Percentiles rank a stretch among this genome's conserved stretches.
Conservation (phyloP, 2,113 vertebrate genomes). For the Poecilia latipinna region DNA sequence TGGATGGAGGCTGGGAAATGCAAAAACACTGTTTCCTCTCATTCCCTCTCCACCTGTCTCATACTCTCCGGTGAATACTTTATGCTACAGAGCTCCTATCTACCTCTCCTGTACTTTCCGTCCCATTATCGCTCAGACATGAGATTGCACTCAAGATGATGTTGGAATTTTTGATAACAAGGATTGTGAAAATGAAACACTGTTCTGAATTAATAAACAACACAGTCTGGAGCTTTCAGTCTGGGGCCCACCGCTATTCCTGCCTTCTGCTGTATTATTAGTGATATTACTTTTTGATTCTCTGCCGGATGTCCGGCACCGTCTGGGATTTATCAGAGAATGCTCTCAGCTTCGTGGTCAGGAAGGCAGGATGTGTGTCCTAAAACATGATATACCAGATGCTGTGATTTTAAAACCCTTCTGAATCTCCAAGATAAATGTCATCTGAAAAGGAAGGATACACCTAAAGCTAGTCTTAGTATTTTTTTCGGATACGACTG, state of each 20-base stretch:
- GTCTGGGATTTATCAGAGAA: slow-evolving; percentile 68
- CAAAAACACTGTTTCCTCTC: slow-evolving; percentile 57
- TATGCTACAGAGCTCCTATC: slow-evolving; percentile 63
- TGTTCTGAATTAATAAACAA: slow-evolving; percentile 85
- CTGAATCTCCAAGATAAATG: slow-evolving; percentile 56
- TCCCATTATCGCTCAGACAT: slow-evolving; percentile 79
- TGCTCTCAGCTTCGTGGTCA: slow-evolving; percentile 67
- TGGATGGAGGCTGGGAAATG: slow-evolving; percentile 62
- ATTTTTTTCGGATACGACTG: slow-evolving; percentile 33
- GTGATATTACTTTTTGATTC: slow-evolving; percentile 76
- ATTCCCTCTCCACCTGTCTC: slow-evolving; percentile 55
- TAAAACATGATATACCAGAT: slow-evolving; percentile 55
- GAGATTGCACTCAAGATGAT: slow-evolving; percentile 83
- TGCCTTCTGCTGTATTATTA: slow-evolving; percentile 69
- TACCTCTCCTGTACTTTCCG: slow-evolving; percentile 66
- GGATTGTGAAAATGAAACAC: slow-evolving; percentile 81
- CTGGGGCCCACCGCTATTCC: slow-evolving; percentile 61
- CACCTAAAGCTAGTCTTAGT: slow-evolving; percentile 31
- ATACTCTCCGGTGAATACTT: slow-evolving; percentile 79
- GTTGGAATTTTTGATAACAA: slow-evolving; percentile 84
- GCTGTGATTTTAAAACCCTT: slow-evolving; percentile 67
- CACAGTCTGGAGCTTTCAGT: slow-evolving; percentile 76
- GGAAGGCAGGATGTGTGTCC: slow-evolving; percentile 52
- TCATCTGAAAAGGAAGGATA: slow-evolving; percentile 58
- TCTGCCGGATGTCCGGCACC: slow-evolving; percentile 45